phyloP scores from a whole-genome alignment of 2,797 vertebrate genomes.

The Sciurus vulgaris region DNA sequence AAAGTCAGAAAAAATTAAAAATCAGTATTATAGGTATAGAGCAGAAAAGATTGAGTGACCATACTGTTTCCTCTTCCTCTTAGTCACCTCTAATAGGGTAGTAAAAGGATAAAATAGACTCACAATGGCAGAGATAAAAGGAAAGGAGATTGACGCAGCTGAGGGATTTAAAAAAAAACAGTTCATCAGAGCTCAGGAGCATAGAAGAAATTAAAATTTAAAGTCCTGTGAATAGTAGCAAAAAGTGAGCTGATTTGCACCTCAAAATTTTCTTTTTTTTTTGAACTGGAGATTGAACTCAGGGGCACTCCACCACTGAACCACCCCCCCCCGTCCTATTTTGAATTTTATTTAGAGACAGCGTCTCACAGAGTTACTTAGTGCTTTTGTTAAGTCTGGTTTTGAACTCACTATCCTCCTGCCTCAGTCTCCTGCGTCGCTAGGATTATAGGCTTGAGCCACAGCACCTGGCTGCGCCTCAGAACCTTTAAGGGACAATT shows the following conservation, averaged over 20 bases:
- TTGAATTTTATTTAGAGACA: no score
- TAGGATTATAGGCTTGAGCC: no score
- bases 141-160: neutral
- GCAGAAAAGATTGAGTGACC: neutral
- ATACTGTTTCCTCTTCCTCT: neutral
- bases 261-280: neutral
- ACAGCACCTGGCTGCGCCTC: no score
- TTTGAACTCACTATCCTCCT: no score
- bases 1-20: constrained; percentile 33
- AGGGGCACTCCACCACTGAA: no score
- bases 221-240: neutral
- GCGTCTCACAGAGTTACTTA: no score
- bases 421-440: no score
- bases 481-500: neutral
- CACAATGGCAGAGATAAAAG: neutral
- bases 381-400: no score
- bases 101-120: neutral
- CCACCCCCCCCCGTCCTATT: no score
- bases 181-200: neutral
- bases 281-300: no score
- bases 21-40: constrained; percentile 11
- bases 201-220: neutral
- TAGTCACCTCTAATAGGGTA: neutral
- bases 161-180: neutral
- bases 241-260: neutral